phyloP scores from a whole-genome alignment of 2,797 vertebrate genomes.

The Neosilurus mollespiculum region DNA sequence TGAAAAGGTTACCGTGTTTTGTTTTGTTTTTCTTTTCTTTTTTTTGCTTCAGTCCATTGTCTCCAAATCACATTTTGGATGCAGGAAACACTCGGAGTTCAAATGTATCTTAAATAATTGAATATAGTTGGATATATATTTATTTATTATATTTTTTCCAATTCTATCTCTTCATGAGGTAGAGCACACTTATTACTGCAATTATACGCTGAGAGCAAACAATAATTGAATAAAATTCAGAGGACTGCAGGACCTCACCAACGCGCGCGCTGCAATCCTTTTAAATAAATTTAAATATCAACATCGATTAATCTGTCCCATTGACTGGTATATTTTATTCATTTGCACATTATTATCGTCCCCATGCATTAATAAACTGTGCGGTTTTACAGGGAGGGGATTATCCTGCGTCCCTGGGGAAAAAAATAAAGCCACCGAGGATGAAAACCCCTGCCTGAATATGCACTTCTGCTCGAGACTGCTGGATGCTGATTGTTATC shows the following conservation, averaged over 20 bases:
- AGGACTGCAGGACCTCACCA: slow-evolving; percentile 15
- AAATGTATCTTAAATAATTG: background rate
- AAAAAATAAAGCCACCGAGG: slow-evolving; percentile 50
- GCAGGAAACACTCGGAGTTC: background rate
- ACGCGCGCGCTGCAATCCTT: slow-evolving; percentile 42
- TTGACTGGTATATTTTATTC: slow-evolving; percentile 63
- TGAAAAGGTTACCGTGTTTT: too few species aligned
- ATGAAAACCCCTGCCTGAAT: slow-evolving; percentile 36
- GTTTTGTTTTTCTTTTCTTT: too few species aligned
- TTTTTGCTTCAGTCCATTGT: background rate
- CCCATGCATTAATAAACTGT: slow-evolving; percentile 62
- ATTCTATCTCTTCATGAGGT: background rate
- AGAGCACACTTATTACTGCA: background rate
- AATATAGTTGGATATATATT: background rate
- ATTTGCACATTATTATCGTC: slow-evolving; percentile 59
- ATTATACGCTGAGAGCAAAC: background rate
- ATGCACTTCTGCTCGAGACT: slow-evolving; percentile 58
- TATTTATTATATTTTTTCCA: background rate
- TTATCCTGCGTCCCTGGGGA: slow-evolving; percentile 64
- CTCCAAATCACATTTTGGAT: background rate
- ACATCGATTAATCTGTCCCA: slow-evolving; percentile 65
- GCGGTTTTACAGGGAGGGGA: slow-evolving; percentile 60
- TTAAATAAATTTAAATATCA: slow-evolving; percentile 70
- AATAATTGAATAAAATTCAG: background rate
- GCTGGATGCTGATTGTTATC: slow-evolving; percentile 61